Evolutionary conservation across 2,113 vertebrate species (phyloP).

Genomic region (Manacus vitellinus): DNA sequence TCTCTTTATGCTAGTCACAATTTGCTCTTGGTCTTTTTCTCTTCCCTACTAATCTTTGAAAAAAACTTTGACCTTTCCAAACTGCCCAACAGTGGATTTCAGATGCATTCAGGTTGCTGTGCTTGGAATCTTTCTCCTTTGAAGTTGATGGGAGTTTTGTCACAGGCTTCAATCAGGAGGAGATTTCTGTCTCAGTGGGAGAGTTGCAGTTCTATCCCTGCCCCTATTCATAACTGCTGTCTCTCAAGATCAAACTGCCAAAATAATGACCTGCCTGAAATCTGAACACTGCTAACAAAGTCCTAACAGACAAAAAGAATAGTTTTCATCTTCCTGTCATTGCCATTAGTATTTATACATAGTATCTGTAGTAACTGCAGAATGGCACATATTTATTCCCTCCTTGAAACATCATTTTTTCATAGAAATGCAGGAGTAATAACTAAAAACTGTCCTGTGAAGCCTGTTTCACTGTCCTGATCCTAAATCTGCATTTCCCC

Average conservation of each 20-base stretch:
- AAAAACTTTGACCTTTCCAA: neutral
- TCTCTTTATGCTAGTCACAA: neutral
- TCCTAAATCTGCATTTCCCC: neutral
- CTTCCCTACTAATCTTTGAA: neutral
- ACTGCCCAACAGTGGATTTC: neutral
- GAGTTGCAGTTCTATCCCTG: neutral
- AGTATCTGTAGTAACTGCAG: neutral
- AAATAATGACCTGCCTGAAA: slow-evolving; percentile 34
- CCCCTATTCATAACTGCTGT: neutral
- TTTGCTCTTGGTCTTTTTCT: neutral
- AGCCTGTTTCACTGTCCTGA: neutral
- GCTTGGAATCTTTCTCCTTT: slow-evolving; percentile 11
- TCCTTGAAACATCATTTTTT: neutral
- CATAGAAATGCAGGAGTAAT: neutral
- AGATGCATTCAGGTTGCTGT: neutral
- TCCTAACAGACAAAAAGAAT: neutral
- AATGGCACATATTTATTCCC: neutral
- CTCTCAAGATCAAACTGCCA: neutral
- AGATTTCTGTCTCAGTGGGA: neutral
- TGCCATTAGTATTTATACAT: neutral
- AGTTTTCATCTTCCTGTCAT: neutral
- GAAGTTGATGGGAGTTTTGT: slow-evolving; percentile 17
- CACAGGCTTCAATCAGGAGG: neutral
- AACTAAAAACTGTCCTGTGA: neutral
- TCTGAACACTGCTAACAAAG: neutral